Base-by-base conservation (phyloP, 2,888 invertebrate genomes). In the Furcula furcula region DNA sequence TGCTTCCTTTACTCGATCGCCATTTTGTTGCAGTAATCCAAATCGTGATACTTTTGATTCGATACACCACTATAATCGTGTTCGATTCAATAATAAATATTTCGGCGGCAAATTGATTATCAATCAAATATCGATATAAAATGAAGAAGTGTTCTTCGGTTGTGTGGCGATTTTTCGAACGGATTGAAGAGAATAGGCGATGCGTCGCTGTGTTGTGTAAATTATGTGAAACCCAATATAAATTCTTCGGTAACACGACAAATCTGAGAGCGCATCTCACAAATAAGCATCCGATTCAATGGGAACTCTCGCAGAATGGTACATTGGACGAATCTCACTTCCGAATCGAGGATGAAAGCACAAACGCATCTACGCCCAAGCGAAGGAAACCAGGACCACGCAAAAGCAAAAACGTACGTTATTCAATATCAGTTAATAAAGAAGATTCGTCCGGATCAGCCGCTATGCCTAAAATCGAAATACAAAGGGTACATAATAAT, bases 181-280 rank as follows among this genome's bases (percentile, higher is more conserved):
- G 85, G 14, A 40, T 87, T 23, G 64, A 72, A 58, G 75, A 80
- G 38, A 67, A 76, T 50, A 67, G 74, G 12, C 68, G 83, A 64
- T 81, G 84, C 55, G 61, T 76, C 7, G 70, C 76, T 26, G 86
- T 88, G 49, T 53, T 84, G 74, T 88, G 88, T 64, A 85, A 86
- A 76, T 69, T 88, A 50, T 88, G 88, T 68, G 87, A 85, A 43
- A 67, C 69, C 34, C 78, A 83, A 41, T 87, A 87, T 47, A 88
- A 87, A 62, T 88, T 74, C 62, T 87, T 85, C 46, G 87, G 88
- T 31, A 88, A 87, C 57, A 88, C 88, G 2, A 87, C 88, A 1
- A 88, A 88, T 55, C 63, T 87, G 29, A 69, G 85, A 52, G 61
- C 76, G 12, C 88, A 88, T 64, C 59, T 88, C 45, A 71, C 75